A percentile compares a stretch with the other conserved stretches of the same genome.
Conservation (phyloP, 2,797 vertebrate species). For the Clarias fuscus region DNA sequence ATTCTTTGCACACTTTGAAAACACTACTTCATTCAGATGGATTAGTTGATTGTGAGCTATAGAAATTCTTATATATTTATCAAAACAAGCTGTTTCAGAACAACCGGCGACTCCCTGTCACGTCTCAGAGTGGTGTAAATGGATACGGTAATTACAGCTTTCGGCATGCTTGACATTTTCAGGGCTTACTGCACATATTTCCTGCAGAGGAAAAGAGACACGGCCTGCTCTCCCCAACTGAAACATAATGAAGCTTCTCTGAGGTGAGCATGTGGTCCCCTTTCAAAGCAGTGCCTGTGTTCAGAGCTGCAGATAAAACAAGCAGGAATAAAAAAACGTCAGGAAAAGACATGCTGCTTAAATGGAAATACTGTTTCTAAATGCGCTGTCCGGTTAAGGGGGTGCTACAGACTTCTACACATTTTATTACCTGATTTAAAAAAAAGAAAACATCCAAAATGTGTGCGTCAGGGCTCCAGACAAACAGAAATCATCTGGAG, state of each 20-base stretch:
- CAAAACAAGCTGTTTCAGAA: constrained; percentile 43
- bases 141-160: constrained; percentile 67
- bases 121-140: constrained; percentile 59
- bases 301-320: constrained; percentile 48
- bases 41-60: constrained; percentile 31
- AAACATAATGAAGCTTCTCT: constrained; percentile 64
- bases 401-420: background rate
- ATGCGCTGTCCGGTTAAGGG: background rate
- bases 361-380: constrained; percentile 16
- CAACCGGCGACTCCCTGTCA: constrained; percentile 43
- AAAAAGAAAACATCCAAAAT: background rate
- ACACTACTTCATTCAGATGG: constrained; percentile 18
- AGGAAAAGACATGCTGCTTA: constrained; percentile 32
- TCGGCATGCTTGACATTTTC: constrained; percentile 65
- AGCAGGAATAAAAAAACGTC: constrained; percentile 38
- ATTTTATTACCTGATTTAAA: background rate
- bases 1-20: background rate
- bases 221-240: constrained; percentile 57
- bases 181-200: constrained; percentile 59
- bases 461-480: no score
- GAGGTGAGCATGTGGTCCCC: constrained; percentile 46
- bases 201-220: constrained; percentile 59
- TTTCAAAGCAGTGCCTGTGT: constrained; percentile 56
- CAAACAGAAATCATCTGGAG: no score
- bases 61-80: constrained; percentile 34